These are phyloP conservation scores for Chrysodeixis includens DNA, from an alignment of 2,888 invertebrate genomes.

Conservation along the genomic window DNA sequence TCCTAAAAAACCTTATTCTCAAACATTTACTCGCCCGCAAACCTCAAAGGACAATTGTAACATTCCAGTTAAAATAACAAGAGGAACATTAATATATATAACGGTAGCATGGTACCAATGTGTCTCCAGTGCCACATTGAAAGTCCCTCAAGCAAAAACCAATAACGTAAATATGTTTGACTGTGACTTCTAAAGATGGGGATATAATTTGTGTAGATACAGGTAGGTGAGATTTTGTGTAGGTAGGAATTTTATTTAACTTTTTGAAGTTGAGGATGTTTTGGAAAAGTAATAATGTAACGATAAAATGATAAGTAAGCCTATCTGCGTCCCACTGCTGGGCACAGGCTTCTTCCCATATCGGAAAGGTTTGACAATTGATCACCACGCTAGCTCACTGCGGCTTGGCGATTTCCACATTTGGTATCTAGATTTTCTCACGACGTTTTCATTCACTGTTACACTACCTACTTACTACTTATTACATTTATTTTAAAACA, in stretches of 20 bases:
- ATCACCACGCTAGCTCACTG: no score
- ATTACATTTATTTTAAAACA: no score
- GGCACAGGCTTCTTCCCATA: no score
- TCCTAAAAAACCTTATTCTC: conserved; percentile 10
- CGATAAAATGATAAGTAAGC: no score
- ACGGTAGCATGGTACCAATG: conserved; percentile 55
- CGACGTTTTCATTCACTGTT: no score
- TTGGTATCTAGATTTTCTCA: no score
- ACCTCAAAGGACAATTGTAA: conserved; percentile 59
- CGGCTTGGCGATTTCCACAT: no score
- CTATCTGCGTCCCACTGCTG: no score
- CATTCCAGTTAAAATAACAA: conserved; percentile 59
- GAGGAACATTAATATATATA: conserved; percentile 57
- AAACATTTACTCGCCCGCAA: conserved; percentile 38
- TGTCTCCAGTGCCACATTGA: conserved; percentile 69
- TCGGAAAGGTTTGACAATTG: no score
- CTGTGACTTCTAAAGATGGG: conserved; percentile 28
- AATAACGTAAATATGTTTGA: conserved; percentile 68
- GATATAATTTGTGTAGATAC: conserved; percentile 32
- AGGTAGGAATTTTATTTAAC: not conserved
- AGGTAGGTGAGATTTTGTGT: conserved; percentile 10
- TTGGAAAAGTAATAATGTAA: no score
- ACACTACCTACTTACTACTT: no score
- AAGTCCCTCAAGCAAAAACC: conserved; percentile 63
- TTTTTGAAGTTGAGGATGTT: not conserved